Evolutionary conservation across 1,140 invertebrate genomes (phyloP), one percentile per base, ranked within the genome.

Genomic region (Drosophila gunungcola): DNA sequence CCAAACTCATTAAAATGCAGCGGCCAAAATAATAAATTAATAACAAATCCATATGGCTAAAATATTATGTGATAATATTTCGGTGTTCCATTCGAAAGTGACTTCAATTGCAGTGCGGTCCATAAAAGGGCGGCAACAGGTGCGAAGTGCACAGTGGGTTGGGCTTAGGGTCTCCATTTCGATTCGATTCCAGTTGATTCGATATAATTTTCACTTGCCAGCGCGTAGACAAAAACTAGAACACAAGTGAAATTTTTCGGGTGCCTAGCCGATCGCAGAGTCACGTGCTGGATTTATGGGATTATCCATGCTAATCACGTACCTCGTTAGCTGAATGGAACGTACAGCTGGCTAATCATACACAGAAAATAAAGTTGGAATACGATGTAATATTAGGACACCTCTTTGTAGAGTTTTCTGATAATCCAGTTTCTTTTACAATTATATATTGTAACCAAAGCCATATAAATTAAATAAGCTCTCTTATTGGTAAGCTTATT

Each of bases 221-320:
- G 29, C 49, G 60, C 53, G 60, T 64, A 79, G 68, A 52, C 84
- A 39, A 78, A 91, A 91, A 91, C 82, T 91, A 91, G 90, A 91
- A 91, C 90, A 89, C 75, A 90, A 91, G 90, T 91, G 90, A 91
- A 91, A 91, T 91, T 91, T 80, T 74, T 56, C 63, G 67, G 67
- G 25, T 43, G 27, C 21, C 56, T 51, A 45, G 51, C 13, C 39
- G 53, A 51, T 46, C 78, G 56, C 36, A 51, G n/a, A 45, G 82
- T 91, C 90, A 91, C 90, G 90, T 90, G 90, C 90, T 78, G 25
- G 29, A 34, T 61, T 67, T 48, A 21, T 51, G 16, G 43, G 25
- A 49, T 83, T 80, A 57, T 46, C 65, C 58, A 89, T 69, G 80
- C 84, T 38, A 4, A 45, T 69, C 84, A 89, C 84, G 84, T 90